Conservation (phyloP, 2,888 invertebrate genomes). For the Xestia c-nigrum region DNA sequence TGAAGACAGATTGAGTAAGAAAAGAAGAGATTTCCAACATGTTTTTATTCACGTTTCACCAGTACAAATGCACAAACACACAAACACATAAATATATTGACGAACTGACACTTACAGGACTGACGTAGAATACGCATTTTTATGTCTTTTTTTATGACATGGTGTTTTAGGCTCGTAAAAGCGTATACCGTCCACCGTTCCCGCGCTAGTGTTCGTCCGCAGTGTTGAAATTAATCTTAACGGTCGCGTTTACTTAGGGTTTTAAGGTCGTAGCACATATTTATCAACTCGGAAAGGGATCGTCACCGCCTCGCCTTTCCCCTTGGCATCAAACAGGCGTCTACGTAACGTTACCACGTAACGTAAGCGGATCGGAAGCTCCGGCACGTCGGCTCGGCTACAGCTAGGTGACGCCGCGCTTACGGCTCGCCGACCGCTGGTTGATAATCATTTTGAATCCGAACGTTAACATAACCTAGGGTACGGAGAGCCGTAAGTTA, state of each 20-base stretch:
- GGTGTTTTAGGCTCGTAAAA: neutral
- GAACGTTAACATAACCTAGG: too few species aligned
- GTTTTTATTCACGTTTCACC: neutral
- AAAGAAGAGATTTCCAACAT: neutral
- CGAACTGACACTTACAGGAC: slow-evolving; percentile 12
- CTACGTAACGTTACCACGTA: too few species aligned
- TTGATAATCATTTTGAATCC: too few species aligned
- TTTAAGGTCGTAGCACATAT: too few species aligned
- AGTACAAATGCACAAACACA: neutral
- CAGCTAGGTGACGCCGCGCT: too few species aligned
- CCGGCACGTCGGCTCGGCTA: too few species aligned
- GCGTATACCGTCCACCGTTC: neutral
- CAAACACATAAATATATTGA: neutral
- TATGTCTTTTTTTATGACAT: neutral
- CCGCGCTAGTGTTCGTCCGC: neutral
- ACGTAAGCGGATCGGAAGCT: too few species aligned
- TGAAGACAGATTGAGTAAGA: neutral
- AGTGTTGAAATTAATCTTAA: neutral
- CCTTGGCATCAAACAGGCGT: too few species aligned
- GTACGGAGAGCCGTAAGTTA: too few species aligned
- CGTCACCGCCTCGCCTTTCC: too few species aligned
- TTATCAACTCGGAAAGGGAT: too few species aligned
- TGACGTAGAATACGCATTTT: slow-evolving; percentile 1
- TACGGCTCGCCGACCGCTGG: too few species aligned
- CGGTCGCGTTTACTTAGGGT: neutral